Percentiles rank a stretch among this genome's conserved stretches.
Conservation (phyloP, 2,113 vertebrate genomes). For the Onychostruthus taczanowskii region DNA sequence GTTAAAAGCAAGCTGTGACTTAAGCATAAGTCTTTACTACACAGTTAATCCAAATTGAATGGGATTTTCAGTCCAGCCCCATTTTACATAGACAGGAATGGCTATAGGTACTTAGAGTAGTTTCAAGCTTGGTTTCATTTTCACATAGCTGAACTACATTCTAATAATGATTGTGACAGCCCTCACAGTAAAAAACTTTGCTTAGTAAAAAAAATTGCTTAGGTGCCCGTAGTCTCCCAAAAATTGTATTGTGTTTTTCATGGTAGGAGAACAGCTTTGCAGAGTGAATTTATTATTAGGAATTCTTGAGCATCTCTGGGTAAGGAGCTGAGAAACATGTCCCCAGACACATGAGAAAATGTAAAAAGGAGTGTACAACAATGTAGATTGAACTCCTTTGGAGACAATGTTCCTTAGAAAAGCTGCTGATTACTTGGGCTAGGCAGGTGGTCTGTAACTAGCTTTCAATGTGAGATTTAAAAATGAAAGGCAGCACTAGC, state of each 20-base stretch:
- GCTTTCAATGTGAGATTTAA: not conserved
- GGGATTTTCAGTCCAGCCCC: not conserved
- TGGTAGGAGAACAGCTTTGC: not conserved
- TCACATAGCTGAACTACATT: not conserved
- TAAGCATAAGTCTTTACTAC: not conserved
- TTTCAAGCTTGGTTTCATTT: not conserved
- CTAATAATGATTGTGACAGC: not conserved
- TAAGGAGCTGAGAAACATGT: not conserved
- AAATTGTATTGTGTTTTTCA: not conserved
- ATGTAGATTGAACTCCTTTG: not conserved
- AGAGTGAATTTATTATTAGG: not conserved
- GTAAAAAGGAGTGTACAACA: not conserved
- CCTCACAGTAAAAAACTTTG: not conserved
- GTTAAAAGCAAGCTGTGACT: not conserved
- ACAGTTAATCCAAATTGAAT: not conserved
- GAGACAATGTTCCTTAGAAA: conserved; percentile 5
- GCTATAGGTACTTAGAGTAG: not conserved
- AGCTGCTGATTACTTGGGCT: conserved; percentile 19
- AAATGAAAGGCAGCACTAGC: conserved; percentile 8
- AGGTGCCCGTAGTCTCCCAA: not conserved
- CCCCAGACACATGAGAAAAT: not conserved
- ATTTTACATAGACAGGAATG: not conserved
- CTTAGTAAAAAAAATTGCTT: not conserved
- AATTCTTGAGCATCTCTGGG: not conserved
- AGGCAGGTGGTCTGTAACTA: not conserved